Base-by-base conservation (phyloP, 2,797 vertebrate genomes). In the Chromis chromis region DNA sequence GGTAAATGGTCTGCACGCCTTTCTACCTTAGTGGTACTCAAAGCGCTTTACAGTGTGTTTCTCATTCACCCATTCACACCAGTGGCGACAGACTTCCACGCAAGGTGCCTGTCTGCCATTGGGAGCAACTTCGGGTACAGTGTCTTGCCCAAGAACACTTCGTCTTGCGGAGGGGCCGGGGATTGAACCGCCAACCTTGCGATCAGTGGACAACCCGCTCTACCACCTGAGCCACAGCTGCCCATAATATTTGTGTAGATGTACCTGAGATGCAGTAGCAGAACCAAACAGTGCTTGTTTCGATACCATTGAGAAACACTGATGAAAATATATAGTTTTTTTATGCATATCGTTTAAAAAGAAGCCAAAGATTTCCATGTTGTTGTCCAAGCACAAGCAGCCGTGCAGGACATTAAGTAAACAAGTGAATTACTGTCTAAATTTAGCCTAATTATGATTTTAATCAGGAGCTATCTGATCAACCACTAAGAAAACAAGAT, bases 391-490 rank as follows among this genome's bases (percentile, higher is more conserved):
- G 40, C n/a, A 65, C 6, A n/a, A 54, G 28, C 28, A 54, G 56
- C 50, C 49, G 52, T 48, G 22, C 14, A 60, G 56, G 27, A 57
- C 7, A 21, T 31, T 67, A 42, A 44, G 33, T 11, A 36, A 36
- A 11, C 33, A 21, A 33, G 56, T 57, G 55, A 70, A 65, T 16
- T 44, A 39, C 4, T 16, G 22, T 66, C 48, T 53, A 39, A 19
- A 70, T 50, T 60, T 5, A 27, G 4, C 0, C 4, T 49, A 78
- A 59, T n/a, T 64, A 11, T 3, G 44, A 56, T 76, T 74, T 71
- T 52, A 31, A 54, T 66, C 19, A 50, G 44, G 31, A 54, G n/a
- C 10, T 42, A 33, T 49, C 10, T 4, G 24, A 44, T 63, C 16
- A 39, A 17, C 39, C 12, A 58, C 44, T 40, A 17, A 16, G 25